These are phyloP conservation scores for Saimiri boliviensis DNA, from an alignment of 2,113 vertebrate genomes.

Conservation along the genomic window DNA sequence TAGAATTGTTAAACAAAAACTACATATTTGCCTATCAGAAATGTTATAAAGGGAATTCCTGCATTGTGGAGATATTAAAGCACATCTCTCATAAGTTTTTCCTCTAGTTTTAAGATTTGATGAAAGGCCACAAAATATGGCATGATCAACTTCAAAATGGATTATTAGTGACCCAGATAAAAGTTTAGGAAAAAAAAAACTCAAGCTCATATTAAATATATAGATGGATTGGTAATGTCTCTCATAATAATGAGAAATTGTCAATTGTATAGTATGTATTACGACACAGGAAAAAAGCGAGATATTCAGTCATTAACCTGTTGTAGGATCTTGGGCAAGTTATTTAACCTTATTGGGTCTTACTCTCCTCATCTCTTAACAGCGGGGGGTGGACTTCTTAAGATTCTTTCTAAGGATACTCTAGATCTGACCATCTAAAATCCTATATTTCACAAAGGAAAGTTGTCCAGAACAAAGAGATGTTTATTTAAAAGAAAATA, in stretches of 20 bases:
- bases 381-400: accelerated
- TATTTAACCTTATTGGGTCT: background rate
- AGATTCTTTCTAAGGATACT: background rate
- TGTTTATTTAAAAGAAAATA: background rate
- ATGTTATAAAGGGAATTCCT: background rate
- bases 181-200: background rate
- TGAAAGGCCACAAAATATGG: background rate
- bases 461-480: background rate
- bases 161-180: background rate
- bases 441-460: background rate
- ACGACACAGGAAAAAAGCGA: background rate
- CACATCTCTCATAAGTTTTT: background rate
- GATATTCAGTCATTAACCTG: background rate
- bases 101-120: background rate
- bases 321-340: background rate
- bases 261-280: background rate
- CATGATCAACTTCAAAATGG: background rate
- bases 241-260: background rate
- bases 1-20: background rate
- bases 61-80: background rate
- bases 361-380: background rate
- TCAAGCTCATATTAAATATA: background rate
- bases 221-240: background rate
- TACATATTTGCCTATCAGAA: background rate
- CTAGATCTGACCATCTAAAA: background rate